Base-by-base conservation (phyloP, 1,140 invertebrate genomes). In the Papilio dardanus region DNA sequence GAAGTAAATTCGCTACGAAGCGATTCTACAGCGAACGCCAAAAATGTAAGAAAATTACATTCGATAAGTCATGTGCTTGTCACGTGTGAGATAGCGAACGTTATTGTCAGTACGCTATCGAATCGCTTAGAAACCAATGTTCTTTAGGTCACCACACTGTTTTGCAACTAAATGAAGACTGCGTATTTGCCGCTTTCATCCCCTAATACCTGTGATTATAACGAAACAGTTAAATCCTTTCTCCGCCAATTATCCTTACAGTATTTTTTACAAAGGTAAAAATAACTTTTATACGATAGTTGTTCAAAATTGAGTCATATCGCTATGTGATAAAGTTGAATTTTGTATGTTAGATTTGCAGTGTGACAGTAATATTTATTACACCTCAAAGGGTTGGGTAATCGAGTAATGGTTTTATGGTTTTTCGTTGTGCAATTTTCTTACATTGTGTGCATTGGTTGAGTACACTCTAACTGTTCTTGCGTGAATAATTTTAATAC, bases 341-440 rank as follows among this genome's bases (percentile, higher is more conserved):
- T 74, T n/a, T 76, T 83, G 16, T 46, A 28, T 10, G 19, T 33
- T 7, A 19, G 77, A 75, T 77, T 80, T 68, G 75, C 79, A 77
- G 77, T 83, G 77, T 84, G 88, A 91, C 87, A 87, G 86, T 79
- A 83, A 86, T 86, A 92, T 92, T 90, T 92, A 93, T 92, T 90
- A 81, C 87, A 90, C 88, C 86, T 92, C 83, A 92, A 93, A 92
- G 90, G 90, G 89, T 92, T 93, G 87, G 81, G 85, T 83, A 88
- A 88, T 83, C 83, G 86, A 77, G 81, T 88, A 83, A 92, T 91
- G 87, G 88, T 88, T 93, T 93, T 91, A 91, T 91, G 88, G 86
- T 83, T 85, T 87, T 85, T 80, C 83, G 84, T 92, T 92, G 89
- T 88, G 89, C 88, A 92, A 92, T 91, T 92, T 93, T 88, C 90